Evolutionary conservation across 2,888 invertebrate species (phyloP), one percentile per base, ranked within the genome.

Genomic region (Neoitamus cyanurus): DNA sequence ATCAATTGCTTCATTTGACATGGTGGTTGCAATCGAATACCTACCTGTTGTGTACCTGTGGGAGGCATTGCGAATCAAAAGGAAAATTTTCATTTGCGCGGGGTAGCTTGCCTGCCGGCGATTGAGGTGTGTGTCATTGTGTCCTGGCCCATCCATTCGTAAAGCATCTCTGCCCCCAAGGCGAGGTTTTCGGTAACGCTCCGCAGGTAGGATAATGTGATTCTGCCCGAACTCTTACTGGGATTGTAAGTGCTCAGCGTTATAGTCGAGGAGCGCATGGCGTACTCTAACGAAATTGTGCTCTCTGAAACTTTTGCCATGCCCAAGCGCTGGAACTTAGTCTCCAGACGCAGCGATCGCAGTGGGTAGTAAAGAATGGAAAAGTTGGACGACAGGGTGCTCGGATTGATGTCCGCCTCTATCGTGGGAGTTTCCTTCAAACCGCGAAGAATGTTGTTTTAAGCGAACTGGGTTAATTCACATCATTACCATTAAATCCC

Each of bases 321-420:
- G 15, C 86, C 85, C 11, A 88, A 87, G 68, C 89, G 89, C 84
- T 91, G 90, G 83, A 90, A 85, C 6, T 85, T 86, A 0, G 89
- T 89, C 87, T 89, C 89, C 30, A 88, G 75, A 83, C 86, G 84
- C 34, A 88, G 15, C 7, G 72, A 84, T 30, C 75, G 83, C n/a
- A 83, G 46, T 7, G 91, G 91, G 87, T 89, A 90, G 84, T 90
- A 91, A 0, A 90, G 73, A 2, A 90, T 86, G 4, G 88, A 88
- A 34, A 91, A 86, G 86, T 91, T 91, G 69, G 90, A 89, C 0
- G 91, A 89, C 84, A 91, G 86, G 7, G 90, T 89, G 2, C 89
- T 88, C 0, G 91, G 91, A 87, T 91, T 90, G 42, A 91, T 90
- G 85, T 91, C 90, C 1, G 90, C 91, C 25, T 88, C 86, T 48